These are phyloP conservation scores for Galbula dea DNA, from an alignment of 2,113 vertebrate genomes.

Conservation along the genomic window DNA sequence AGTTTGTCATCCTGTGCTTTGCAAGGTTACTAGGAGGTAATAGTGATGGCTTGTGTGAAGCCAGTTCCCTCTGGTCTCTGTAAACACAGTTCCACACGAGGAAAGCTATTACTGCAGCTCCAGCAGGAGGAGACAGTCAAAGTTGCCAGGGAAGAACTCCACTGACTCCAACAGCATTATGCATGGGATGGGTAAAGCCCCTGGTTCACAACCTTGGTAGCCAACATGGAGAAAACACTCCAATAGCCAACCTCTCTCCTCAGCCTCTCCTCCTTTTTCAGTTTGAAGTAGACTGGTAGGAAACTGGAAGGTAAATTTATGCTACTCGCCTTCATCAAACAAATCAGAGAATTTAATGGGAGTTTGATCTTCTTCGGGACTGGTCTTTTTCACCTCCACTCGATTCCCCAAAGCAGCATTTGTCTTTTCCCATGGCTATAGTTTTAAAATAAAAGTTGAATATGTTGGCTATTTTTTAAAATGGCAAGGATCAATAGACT, in stretches of 20 bases:
- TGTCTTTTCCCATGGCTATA: background rate
- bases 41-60: background rate
- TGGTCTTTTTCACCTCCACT: background rate
- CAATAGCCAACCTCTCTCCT: background rate
- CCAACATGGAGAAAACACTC: background rate
- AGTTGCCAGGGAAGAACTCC: background rate
- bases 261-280: background rate
- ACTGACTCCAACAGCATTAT: background rate
- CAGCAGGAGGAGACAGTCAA: background rate
- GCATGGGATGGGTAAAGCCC: accelerated
- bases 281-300: background rate
- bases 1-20: background rate
- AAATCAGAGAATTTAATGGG: background rate
- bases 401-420: background rate
- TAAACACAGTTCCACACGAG: background rate
- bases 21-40: background rate
- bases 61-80: background rate
- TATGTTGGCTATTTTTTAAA: background rate
- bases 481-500: background rate
- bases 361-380: background rate
- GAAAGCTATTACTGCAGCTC: background rate
- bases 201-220: background rate
- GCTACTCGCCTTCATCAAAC: background rate
- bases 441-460: background rate
- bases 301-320: background rate